Percentiles rank a stretch among this genome's conserved stretches.
Evolutionary conservation across 2,888 invertebrate species (phyloP).

Genomic region (Thumatha senex): DNA sequence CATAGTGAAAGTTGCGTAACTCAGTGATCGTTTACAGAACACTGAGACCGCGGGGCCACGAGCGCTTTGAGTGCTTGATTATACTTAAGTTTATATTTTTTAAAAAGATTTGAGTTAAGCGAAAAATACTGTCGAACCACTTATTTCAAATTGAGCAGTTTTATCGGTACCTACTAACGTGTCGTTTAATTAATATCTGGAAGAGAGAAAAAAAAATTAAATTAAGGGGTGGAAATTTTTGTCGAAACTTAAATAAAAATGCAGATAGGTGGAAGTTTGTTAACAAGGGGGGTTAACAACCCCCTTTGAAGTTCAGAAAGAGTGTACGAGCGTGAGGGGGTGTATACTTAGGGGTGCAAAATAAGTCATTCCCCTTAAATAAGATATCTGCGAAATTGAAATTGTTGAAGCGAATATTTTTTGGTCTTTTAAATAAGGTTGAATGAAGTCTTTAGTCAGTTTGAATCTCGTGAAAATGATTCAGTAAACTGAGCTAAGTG

Average conservation of each 20-base stretch:
- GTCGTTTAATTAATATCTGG: constrained; percentile 54
- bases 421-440: constrained; percentile 17
- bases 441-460: neutral
- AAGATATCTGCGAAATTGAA: constrained; percentile 44
- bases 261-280: constrained; percentile 61
- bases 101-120: too few species aligned
- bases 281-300: constrained; percentile 59
- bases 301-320: constrained; percentile 64
- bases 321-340: constrained; percentile 42
- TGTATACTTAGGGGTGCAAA: constrained; percentile 74
- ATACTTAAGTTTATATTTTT: too few species aligned
- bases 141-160: constrained; percentile 18
- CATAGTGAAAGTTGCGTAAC: too few species aligned
- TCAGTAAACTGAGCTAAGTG: neutral
- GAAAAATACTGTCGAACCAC: constrained; percentile 8
- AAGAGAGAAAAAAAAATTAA: constrained; percentile 55
- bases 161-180: constrained; percentile 23
- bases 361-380: constrained; percentile 73
- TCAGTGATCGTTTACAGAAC: too few species aligned
- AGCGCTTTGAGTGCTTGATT: too few species aligned
- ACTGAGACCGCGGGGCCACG: too few species aligned
- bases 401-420: constrained; percentile 43
- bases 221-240: constrained; percentile 74
- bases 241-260: constrained; percentile 78
- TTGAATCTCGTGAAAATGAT: neutral